phyloP scores from a whole-genome alignment of 2,797 vertebrate species.

The Ptychadena robeensis region DNA sequence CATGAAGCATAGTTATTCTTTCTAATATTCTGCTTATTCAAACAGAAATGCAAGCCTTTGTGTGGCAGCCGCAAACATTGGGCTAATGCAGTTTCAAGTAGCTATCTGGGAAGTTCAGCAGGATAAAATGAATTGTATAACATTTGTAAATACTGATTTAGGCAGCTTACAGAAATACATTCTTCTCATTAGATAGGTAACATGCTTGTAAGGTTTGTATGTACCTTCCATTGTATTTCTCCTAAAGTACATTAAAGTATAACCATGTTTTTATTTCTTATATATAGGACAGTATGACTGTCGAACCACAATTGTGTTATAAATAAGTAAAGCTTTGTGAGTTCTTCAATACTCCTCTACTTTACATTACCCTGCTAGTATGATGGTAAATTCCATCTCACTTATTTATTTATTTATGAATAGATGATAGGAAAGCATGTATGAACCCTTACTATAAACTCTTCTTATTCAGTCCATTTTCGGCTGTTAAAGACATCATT shows the following conservation, averaged over 20 bases:
- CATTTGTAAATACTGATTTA: constrained; percentile 8
- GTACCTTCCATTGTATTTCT: background rate
- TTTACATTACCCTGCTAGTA: background rate
- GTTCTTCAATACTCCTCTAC: background rate
- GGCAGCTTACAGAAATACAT: background rate
- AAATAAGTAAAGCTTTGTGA: background rate
- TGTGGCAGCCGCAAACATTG: constrained; percentile 17
- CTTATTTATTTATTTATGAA: no score
- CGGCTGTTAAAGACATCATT: no score
- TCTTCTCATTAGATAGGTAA: background rate
- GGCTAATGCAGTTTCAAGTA: constrained; percentile 7
- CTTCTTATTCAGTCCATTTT: no score
- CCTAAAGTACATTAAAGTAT: background rate
- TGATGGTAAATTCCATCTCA: background rate
- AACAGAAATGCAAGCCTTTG: constrained; percentile 30
- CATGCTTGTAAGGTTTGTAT: background rate
- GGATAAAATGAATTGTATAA: background rate
- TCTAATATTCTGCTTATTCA: constrained; percentile 37
- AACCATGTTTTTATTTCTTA: background rate
- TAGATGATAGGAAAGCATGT: no score
- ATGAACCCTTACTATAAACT: no score
- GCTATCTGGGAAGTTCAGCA: constrained; percentile 9
- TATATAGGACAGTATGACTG: background rate
- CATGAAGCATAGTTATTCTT: constrained; percentile 40
- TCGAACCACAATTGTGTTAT: background rate